phyloP scores from a whole-genome alignment of 2,888 invertebrate genomes.

The Scaeva pyrastri region DNA sequence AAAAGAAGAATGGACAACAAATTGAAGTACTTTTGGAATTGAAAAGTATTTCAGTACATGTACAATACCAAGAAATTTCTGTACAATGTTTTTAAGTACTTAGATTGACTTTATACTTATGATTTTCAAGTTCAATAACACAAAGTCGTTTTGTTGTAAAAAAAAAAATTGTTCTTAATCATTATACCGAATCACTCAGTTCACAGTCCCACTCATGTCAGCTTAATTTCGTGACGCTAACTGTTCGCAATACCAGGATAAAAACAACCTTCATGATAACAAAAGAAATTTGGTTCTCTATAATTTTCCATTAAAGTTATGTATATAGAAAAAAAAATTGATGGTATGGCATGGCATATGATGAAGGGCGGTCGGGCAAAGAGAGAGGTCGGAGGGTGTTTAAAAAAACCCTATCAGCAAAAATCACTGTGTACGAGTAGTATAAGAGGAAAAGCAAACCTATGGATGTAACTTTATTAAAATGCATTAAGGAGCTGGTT shows the following conservation, averaged over 20 bases:
- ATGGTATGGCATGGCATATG: not conserved
- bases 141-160: too few relatives aligned
- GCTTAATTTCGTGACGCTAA: not conserved
- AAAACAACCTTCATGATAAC: conserved; percentile 51
- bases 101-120: too few relatives aligned
- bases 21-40: too few relatives aligned
- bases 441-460: conserved; percentile 15
- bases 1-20: too few relatives aligned
- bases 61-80: too few relatives aligned
- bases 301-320: conserved; percentile 65
- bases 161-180: too few relatives aligned
- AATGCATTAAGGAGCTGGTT: conserved; percentile 62
- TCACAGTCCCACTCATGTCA: too few relatives aligned
- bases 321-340: conserved; percentile 28
- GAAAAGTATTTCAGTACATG: too few relatives aligned
- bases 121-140: too few relatives aligned
- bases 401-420: conserved; percentile 13
- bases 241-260: not conserved
- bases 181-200: too few relatives aligned
- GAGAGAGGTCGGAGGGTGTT: not conserved
- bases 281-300: conserved; percentile 64
- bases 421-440: conserved; percentile 1
- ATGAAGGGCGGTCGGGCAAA: not conserved
- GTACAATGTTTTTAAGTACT: too few relatives aligned
- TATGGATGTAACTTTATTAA: conserved; percentile 62